Evolutionary conservation across 2,797 vertebrate species (phyloP).

Genomic region (Echeneis naucrates): DNA sequence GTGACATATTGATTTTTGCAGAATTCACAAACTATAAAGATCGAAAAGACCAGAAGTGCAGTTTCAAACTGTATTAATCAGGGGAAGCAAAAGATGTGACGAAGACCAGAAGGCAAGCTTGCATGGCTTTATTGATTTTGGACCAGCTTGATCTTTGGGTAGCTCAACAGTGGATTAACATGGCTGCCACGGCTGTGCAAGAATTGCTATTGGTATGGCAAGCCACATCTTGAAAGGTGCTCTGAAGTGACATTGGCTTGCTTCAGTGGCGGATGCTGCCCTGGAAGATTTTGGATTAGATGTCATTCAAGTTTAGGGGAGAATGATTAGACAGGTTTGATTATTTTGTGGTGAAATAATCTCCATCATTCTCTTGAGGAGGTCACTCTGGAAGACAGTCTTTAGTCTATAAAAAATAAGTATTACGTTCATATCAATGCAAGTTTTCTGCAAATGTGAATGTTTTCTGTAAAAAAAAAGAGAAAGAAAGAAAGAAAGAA

Average conservation of each 20-base stretch:
- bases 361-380: constrained; percentile 1
- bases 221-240: constrained; percentile 41
- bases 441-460: background rate
- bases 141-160: constrained; percentile 68
- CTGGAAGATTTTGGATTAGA: constrained; percentile 27
- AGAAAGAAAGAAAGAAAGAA: too few relatives aligned
- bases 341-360: background rate
- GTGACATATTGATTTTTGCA: constrained; percentile 5
- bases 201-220: constrained; percentile 52
- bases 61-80: constrained; percentile 51
- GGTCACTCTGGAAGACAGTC: background rate
- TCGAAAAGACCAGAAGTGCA: constrained; percentile 17
- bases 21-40: constrained; percentile 39
- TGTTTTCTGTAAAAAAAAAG: background rate
- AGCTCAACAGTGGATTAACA: constrained; percentile 82
- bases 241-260: constrained; percentile 47
- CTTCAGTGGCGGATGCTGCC: constrained; percentile 23
- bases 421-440: background rate
- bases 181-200: constrained; percentile 53
- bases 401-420: background rate
- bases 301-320: constrained; percentile 13
- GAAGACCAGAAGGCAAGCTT: constrained; percentile 65
- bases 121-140: constrained; percentile 77
- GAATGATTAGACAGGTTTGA: background rate
- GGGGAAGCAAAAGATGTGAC: constrained; percentile 57